Percentiles rank a stretch among this genome's conserved stretches.
phyloP scores from a whole-genome alignment of 2,113 vertebrate species.

The Tor tambroides region DNA sequence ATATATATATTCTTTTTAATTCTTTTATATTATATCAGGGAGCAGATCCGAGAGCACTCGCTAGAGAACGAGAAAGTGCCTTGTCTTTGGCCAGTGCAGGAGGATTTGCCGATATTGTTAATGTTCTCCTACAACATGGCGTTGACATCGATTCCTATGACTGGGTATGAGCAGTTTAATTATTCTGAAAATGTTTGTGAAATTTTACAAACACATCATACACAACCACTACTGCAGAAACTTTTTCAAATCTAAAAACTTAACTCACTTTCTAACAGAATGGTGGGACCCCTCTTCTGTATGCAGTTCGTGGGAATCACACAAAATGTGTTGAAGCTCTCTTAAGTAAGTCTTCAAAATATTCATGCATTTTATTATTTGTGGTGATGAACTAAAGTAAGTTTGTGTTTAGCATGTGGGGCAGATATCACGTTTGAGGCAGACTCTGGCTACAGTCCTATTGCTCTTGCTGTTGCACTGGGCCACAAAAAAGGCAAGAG shows the following conservation, averaged over 20 bases:
- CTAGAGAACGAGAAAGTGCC: slow-evolving; percentile 89
- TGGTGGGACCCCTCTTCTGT: slow-evolving; percentile 93
- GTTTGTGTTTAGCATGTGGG: slow-evolving; percentile 74
- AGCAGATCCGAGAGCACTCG: slow-evolving; percentile 85
- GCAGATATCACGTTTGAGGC: slow-evolving; percentile 94
- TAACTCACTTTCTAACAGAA: slow-evolving; percentile 75
- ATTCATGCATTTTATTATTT: not conserved
- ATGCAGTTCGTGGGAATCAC: slow-evolving; percentile 93
- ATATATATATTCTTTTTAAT: not conserved
- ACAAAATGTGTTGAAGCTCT: slow-evolving; percentile 89
- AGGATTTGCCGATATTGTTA: slow-evolving; percentile 90
- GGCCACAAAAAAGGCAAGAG: slow-evolving; percentile 88
- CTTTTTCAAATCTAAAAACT: not conserved
- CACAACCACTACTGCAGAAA: not conserved
- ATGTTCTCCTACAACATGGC: slow-evolving; percentile 80
- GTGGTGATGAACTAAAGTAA: not conserved
- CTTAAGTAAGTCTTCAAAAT: slow-evolving; percentile 76
- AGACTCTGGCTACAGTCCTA: slow-evolving; percentile 92
- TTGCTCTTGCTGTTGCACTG: slow-evolving; percentile 91
- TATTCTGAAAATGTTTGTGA: not conserved
- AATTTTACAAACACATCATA: not conserved
- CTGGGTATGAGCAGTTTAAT: slow-evolving; percentile 80
- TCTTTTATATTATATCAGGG: slow-evolving; percentile 74
- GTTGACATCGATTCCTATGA: slow-evolving; percentile 94
- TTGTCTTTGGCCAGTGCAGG: slow-evolving; percentile 92